Conservation (phyloP, 2,113 vertebrate genomes). For the Podiceps cristatus region DNA sequence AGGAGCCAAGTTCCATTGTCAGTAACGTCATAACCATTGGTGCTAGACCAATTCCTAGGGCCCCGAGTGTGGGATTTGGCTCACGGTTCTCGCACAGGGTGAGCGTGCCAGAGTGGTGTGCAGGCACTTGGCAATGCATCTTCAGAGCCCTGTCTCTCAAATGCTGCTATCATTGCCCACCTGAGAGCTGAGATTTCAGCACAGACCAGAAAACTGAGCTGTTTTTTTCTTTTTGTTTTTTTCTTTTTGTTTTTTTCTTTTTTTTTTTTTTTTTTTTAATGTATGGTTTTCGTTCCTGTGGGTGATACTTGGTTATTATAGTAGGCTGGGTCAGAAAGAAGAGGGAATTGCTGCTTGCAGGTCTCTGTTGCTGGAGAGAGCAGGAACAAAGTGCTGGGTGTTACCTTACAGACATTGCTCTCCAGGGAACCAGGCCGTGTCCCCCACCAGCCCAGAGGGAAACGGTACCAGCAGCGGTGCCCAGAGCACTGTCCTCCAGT, state of each 20-base stretch:
- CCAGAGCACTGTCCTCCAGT: slow-evolving; percentile 49
- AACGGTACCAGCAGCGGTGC: background rate
- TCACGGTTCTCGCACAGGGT: background rate
- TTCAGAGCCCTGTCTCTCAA: background rate
- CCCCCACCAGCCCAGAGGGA: background rate
- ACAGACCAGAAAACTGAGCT: background rate
- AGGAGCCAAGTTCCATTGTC: background rate
- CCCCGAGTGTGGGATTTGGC: background rate
- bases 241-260: too few species aligned
- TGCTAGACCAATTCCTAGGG: background rate
- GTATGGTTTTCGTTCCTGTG: background rate
- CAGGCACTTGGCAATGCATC: background rate
- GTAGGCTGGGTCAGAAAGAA: background rate
- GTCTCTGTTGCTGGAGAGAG: background rate
- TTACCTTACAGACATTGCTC: slow-evolving; percentile 61
- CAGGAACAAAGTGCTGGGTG: background rate
- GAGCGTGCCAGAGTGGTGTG: accelerated
- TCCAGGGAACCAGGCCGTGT: background rate
- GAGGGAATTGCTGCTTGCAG: background rate
- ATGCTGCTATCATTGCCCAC: background rate
- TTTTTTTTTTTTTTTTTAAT: background rate
- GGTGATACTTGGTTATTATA: background rate
- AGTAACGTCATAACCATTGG: background rate
- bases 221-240: background rate
- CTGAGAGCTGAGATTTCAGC: background rate